phyloP scores from a whole-genome alignment of 2,888 invertebrate species.

The Dione juno region DNA sequence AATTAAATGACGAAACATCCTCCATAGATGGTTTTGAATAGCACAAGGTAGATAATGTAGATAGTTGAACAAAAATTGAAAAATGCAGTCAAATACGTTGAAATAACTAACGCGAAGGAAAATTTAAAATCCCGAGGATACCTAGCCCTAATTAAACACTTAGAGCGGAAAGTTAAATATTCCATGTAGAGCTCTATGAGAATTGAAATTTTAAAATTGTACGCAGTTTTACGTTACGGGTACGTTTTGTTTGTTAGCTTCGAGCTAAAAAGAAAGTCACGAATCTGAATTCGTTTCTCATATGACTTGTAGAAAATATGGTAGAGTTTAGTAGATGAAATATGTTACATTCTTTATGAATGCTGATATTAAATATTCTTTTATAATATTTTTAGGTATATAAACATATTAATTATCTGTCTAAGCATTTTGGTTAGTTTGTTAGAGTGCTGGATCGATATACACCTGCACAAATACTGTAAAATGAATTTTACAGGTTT shows the following conservation, averaged over 20 bases:
- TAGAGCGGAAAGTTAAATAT: constrained; percentile 26
- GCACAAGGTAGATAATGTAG: background rate
- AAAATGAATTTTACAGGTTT: no score
- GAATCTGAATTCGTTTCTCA: constrained; percentile 12
- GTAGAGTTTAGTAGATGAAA: background rate
- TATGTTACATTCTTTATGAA: constrained; percentile 4
- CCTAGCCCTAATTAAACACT: constrained; percentile 25
- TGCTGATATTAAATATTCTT: background rate
- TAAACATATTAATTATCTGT: no score
- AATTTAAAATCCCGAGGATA: constrained; percentile 22
- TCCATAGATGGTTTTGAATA: background rate
- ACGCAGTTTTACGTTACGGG: constrained; percentile 2
- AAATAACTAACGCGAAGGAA: background rate
- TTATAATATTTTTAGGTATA: no score
- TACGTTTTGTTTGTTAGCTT: constrained; percentile 24
- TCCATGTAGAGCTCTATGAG: constrained; percentile 7
- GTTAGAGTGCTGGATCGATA: no score
- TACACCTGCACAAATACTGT: no score
- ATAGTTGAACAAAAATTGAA: background rate
- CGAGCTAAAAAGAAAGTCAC: constrained; percentile 18
- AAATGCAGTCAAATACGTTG: constrained; percentile 9
- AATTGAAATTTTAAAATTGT: constrained; percentile 23
- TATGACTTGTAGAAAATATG: constrained; percentile 9
- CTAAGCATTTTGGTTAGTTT: no score
- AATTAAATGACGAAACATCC: background rate